Conservation (phyloP, 2,797 vertebrate species). For the Arctocebus calabarensis region DNA sequence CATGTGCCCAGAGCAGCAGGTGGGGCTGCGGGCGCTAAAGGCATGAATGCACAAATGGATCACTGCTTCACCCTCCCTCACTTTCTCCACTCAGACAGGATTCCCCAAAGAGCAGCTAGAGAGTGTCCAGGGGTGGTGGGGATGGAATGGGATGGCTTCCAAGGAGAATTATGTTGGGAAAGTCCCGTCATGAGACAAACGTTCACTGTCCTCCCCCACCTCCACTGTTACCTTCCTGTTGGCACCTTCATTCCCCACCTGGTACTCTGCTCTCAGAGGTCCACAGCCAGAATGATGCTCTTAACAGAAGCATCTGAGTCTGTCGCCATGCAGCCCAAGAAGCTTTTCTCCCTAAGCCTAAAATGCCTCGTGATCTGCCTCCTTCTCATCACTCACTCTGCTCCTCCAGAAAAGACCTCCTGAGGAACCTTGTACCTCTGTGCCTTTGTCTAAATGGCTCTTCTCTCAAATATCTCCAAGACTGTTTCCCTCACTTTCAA, state of each 20-base stretch:
- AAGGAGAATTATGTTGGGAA: accelerated
- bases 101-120: neutral
- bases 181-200: accelerated
- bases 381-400: neutral
- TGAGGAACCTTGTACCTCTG: neutral
- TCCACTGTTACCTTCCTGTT: accelerated
- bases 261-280: neutral
- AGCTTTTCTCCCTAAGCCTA: neutral
- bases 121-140: neutral
- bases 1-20: neutral
- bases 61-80: neutral
- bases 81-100: accelerated
- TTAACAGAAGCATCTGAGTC: neutral
- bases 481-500: neutral
- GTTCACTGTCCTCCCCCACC: accelerated
- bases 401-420: neutral
- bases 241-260: accelerated
- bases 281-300: neutral
- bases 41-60: accelerated
- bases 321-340: neutral
- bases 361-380: neutral
- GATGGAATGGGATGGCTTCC: neutral
- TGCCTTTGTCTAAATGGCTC: neutral
- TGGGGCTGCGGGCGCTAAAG: accelerated
- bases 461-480: neutral